A percentile compares a stretch with the other conserved stretches of the same genome.
These are phyloP conservation scores for Eurytoma californica DNA, from an alignment of 2,888 invertebrate genomes.

Conservation along the genomic window DNA sequence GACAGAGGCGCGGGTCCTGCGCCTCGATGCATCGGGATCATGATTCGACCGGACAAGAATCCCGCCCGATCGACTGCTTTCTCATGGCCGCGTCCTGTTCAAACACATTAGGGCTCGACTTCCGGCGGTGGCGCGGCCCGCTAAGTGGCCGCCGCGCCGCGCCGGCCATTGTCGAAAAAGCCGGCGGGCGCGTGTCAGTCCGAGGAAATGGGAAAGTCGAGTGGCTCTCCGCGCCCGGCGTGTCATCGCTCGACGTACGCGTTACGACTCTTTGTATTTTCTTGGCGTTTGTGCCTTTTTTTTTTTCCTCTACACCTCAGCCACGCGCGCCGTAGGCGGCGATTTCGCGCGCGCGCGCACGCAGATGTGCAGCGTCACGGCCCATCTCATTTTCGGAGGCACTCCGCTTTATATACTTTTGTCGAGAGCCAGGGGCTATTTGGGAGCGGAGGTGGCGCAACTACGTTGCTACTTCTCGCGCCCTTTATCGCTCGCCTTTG, in stretches of 20 bases:
- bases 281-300: background rate
- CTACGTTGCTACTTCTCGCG: background rate
- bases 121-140: conserved; percentile 69
- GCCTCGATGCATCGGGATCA: too few species aligned
- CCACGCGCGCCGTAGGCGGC: background rate
- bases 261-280: conserved; percentile 20
- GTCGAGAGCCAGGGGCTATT: background rate
- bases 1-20: background rate
- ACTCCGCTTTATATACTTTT: conserved; percentile 4
- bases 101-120: conserved; percentile 73
- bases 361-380: conserved; percentile 34
- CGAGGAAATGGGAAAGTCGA: conserved; percentile 71
- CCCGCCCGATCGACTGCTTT: background rate
- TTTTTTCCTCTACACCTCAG: background rate
- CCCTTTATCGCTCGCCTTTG: too few species aligned
- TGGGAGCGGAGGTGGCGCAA: background rate
- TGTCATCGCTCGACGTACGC: background rate
- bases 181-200: conserved; percentile 47
- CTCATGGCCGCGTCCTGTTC: conserved; percentile 64
- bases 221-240: conserved; percentile 63
- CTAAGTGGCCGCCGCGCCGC: conserved; percentile 59
- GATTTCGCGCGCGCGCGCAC: background rate
- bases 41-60: too few species aligned
- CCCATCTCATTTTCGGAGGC: conserved; percentile 25
- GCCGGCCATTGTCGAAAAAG: conserved; percentile 60